A percentile compares a stretch with the other conserved stretches of the same genome.
phyloP scores from a whole-genome alignment of 2,888 invertebrate genomes.

The Alitta virens region DNA sequence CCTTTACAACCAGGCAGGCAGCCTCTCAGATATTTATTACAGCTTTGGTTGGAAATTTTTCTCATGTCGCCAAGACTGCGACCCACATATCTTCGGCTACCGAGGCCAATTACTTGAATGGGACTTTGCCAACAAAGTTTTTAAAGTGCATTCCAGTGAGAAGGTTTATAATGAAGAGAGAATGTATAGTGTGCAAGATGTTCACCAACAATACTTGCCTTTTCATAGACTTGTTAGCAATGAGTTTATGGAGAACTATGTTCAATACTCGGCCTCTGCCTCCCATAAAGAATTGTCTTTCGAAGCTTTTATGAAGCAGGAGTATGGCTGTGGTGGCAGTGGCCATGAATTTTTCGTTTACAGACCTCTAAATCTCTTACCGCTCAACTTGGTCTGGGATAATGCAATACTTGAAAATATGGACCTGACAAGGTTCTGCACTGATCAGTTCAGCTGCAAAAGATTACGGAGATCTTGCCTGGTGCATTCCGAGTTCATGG shows the following conservation, averaged over 20 bases:
- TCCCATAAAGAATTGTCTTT: not conserved
- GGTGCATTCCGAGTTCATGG: slow-evolving; percentile 6
- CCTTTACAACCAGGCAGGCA: not conserved
- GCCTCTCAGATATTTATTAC: not conserved
- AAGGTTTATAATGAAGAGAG: slow-evolving; percentile 19
- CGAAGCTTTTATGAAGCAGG: not conserved
- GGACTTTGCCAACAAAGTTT: slow-evolving; percentile 24
- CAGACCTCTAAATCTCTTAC: slow-evolving; percentile 3
- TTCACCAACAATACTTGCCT: slow-evolving; percentile 25
- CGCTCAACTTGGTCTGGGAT: not conserved
- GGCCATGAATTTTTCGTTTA: slow-evolving; percentile 4
- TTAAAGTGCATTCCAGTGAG: slow-evolving; percentile 18
- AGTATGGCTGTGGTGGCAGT: not conserved
- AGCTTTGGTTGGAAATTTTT: slow-evolving; percentile 17
- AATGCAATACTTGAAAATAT: slow-evolving; percentile 13
- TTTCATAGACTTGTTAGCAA: slow-evolving; percentile 17
- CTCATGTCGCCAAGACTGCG: slow-evolving; percentile 6
- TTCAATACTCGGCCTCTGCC: not conserved
- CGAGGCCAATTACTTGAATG: slow-evolving; percentile 23
- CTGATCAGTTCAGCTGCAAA: slow-evolving; percentile 4
- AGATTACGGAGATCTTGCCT: slow-evolving; percentile 4
- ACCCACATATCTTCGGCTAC: slow-evolving; percentile 28
- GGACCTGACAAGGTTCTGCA: slow-evolving; percentile 10
- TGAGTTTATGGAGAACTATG: slow-evolving; percentile 16
- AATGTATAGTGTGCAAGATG: slow-evolving; percentile 4